Base-by-base conservation (phyloP, 2,888 invertebrate species). In the Drosophila birchii region DNA sequence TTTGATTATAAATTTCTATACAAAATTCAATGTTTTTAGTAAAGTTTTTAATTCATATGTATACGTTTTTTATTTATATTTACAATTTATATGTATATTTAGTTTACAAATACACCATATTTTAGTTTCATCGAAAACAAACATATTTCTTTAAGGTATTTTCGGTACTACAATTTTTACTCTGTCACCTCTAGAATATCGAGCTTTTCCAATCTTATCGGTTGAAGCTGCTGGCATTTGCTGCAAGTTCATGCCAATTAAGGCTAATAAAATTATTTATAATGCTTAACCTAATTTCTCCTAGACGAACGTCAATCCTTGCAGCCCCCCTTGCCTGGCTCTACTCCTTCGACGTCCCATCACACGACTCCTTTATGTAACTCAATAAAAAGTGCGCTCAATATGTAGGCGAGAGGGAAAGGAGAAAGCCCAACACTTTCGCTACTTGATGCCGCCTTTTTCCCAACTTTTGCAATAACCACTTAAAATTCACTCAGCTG, bases 401-500 rank as follows among this genome's bases (percentile, higher is more conserved):
- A 78, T 85, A 76, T 72, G 79, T 62, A 51, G 62, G 8, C 18
- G 18, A 55, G 39, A 53, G 53, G 53, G 59, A 41, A 34, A 12
- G 78, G 44, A 60, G 18, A 34, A 29, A 34, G 36, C 29, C 41
- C 85, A 85, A 86, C 86, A 86, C 86, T 86, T 86, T 86, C 88
- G 79, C 88, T 70, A 54, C 67, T 72, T 77, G 73, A 75, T 56
- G 76, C 49, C 75, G 55, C 58, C 76, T 49, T 63, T 76, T 64
- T 88, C 76, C 82, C 77, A 86, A 86, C 86, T 86, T 86, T 89
- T 82, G 88, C 86, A 91, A 90, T 90, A 91, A 91, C 90, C 91
- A 91, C 90, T 91, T 91, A 89, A 89, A 90, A 90, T 90, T 87
- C 91, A 89, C 82, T 90, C 91, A 91, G 89, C 90, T 89, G 90